These are phyloP conservation scores for Astyanax mexicanus DNA, from an alignment of 2,797 vertebrate species.

Conservation along the genomic window DNA sequence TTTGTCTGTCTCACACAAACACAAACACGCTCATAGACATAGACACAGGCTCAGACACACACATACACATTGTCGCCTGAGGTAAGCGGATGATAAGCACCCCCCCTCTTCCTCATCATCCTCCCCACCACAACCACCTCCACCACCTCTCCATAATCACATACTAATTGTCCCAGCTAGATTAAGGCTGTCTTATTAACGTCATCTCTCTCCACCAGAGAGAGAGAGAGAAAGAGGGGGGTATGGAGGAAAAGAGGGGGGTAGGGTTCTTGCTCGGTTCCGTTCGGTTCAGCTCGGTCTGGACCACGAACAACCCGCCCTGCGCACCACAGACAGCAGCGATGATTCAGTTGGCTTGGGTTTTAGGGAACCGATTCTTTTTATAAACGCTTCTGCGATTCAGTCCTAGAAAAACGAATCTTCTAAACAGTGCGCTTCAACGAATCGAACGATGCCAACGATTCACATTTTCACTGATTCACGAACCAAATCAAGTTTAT, in stretches of 20 bases:
- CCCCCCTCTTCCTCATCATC: too few relatives aligned
- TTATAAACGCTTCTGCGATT: too few relatives aligned
- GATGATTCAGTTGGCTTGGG: background rate
- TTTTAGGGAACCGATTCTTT: background rate
- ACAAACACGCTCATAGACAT: too few relatives aligned
- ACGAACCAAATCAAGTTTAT: background rate
- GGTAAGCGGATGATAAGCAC: slow-evolving; percentile 64
- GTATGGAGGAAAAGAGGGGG: too few relatives aligned
- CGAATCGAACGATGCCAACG: background rate
- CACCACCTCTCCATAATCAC: slow-evolving; percentile 64
- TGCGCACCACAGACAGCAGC: background rate
- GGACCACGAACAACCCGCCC: background rate
- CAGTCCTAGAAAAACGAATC: too few relatives aligned
- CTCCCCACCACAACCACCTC: background rate
- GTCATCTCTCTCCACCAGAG: slow-evolving; percentile 62
- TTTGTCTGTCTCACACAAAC: slow-evolving; percentile 5
- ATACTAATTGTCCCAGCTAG: slow-evolving; percentile 74
- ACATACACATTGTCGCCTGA: slow-evolving; percentile 58
- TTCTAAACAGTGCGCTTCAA: background rate
- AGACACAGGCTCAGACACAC: too few relatives aligned
- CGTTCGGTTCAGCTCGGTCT: background rate
- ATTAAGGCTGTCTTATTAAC: slow-evolving; percentile 75
- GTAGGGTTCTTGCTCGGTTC: background rate
- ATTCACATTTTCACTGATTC: background rate
- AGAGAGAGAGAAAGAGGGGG: too few relatives aligned